Conservation (phyloP, 2,113 vertebrate genomes). For the Cheirogaleus medius region DNA sequence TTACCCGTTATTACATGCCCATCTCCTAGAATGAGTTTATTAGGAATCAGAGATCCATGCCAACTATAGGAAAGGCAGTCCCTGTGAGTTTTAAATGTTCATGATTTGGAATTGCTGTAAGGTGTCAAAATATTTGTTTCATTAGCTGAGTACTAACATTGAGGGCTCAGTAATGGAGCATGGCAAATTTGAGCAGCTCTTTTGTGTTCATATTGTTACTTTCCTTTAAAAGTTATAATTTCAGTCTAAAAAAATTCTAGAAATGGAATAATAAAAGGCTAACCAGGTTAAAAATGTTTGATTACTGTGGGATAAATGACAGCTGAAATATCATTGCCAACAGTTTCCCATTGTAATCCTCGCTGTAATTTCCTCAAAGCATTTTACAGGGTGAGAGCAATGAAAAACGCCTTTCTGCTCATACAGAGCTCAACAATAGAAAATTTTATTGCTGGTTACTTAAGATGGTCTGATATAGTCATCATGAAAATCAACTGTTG, state of each 20-base stretch:
- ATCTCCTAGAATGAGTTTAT: not conserved
- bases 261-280: slow-evolving; percentile 42
- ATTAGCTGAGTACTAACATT: not conserved
- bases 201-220: not conserved
- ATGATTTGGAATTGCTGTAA: not conserved
- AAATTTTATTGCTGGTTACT: not conserved
- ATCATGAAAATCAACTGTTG: not conserved
- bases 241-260: slow-evolving; percentile 46
- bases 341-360: slow-evolving; percentile 10
- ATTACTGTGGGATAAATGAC: slow-evolving; percentile 45
- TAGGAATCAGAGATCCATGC: not conserved
- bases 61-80: not conserved
- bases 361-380: slow-evolving; percentile 6
- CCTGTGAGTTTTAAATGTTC: not conserved
- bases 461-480: not conserved
- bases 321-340: slow-evolving; percentile 30
- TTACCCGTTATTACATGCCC: not conserved
- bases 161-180: not conserved
- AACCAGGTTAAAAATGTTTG: slow-evolving; percentile 39
- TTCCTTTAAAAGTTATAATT: slow-evolving; percentile 40
- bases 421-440: not conserved
- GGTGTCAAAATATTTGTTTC: slow-evolving; percentile 61
- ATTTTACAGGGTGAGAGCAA: not conserved
- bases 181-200: not conserved
- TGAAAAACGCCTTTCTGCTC: not conserved